These are phyloP conservation scores for Cotesia congregata DNA, from an alignment of 2,888 invertebrate genomes.

Conservation along the genomic window DNA sequence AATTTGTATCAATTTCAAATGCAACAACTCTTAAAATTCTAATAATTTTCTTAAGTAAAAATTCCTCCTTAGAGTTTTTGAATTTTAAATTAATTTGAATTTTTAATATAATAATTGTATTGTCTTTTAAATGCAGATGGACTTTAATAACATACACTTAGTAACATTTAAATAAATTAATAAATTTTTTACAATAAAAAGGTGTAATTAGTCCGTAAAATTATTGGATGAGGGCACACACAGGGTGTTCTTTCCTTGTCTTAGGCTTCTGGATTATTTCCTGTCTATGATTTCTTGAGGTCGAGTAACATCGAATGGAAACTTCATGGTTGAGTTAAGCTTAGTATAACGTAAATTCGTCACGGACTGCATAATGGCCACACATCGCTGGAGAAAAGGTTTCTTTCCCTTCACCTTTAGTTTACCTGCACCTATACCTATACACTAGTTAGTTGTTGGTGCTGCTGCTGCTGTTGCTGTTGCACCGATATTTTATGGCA, in stretches of 20 bases:
- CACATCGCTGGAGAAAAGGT: slow-evolving; percentile 46
- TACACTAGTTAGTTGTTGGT: neutral
- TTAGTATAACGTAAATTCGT: slow-evolving; percentile 51
- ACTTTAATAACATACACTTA: neutral
- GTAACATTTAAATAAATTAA: neutral
- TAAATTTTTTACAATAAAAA: neutral
- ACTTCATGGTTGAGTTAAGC: slow-evolving; percentile 44
- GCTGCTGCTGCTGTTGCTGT: neutral
- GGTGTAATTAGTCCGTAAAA: neutral
- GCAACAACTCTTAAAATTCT: too few species aligned
- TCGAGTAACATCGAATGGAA: slow-evolving; percentile 40
- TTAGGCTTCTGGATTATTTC: neutral
- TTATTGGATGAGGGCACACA: neutral
- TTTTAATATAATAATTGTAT: neutral
- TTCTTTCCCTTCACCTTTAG: slow-evolving; percentile 41
- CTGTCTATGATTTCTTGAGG: slow-evolving; percentile 28
- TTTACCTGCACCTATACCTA: slow-evolving; percentile 18
- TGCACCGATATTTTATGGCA: slow-evolving; percentile 48
- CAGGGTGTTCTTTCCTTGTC: slow-evolving; percentile 7
- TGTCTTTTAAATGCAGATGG: neutral
- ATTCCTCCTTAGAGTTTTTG: too few species aligned
- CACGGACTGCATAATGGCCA: slow-evolving; percentile 49
- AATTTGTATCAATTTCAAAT: too few species aligned
- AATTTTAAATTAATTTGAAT: too few species aligned
- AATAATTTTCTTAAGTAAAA: too few species aligned